Conservation (phyloP, 2,888 invertebrate genomes). For the Leptinotarsa juncta region DNA sequence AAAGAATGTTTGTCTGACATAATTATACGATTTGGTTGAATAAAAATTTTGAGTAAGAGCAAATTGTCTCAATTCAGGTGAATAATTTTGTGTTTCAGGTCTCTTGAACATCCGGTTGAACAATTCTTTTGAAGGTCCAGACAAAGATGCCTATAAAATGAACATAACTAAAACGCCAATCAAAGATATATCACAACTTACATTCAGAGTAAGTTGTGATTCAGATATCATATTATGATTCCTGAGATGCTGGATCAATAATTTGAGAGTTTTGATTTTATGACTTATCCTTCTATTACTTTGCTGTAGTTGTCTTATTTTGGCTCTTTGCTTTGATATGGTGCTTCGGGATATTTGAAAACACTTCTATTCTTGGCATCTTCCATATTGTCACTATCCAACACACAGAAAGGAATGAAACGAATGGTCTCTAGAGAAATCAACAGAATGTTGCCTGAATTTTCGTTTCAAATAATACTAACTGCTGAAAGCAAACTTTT, state of each 20-base stretch:
- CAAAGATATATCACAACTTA: neutral
- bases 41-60: slow-evolving; percentile 44
- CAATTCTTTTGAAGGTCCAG: slow-evolving; percentile 16
- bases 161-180: slow-evolving; percentile 1
- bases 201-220: neutral
- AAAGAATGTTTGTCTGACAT: slow-evolving; percentile 35
- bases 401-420: no score
- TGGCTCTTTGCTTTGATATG: slow-evolving; percentile 10
- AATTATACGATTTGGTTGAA: slow-evolving; percentile 40
- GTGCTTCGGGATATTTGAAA: neutral
- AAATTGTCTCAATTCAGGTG: slow-evolving; percentile 35
- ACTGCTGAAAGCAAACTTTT: no score
- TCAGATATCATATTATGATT: slow-evolving; percentile 11
- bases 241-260: neutral
- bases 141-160: slow-evolving; percentile 17
- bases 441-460: no score
- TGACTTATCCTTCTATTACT: neutral
- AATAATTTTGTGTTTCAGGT: slow-evolving; percentile 25
- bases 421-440: no score
- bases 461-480: no score
- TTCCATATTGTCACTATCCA: no score
- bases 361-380: slow-evolving; percentile 2
- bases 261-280: neutral
- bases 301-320: slow-evolving; percentile 5
- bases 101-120: slow-evolving; percentile 7